Conservation (phyloP, 2,113 vertebrate genomes). For the Oreamnos americanus region DNA sequence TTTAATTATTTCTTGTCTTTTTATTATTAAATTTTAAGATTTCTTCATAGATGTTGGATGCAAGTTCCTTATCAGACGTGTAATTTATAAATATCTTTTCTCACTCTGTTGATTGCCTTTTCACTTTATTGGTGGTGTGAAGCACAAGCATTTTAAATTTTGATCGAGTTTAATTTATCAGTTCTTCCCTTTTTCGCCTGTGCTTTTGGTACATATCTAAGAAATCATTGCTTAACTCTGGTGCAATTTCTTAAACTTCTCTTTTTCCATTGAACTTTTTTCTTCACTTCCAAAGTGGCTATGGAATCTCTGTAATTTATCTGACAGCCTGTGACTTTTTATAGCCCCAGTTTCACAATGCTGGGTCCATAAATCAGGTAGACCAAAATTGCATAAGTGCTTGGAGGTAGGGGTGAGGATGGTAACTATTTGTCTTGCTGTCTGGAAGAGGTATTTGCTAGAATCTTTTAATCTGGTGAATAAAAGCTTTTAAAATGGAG, state of each 20-base stretch:
- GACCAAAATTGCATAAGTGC: background rate
- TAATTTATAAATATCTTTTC: background rate
- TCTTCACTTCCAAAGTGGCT: background rate
- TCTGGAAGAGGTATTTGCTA: background rate
- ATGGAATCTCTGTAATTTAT: background rate
- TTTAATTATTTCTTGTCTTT: conserved; percentile 2
- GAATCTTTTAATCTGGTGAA: conserved; percentile 4
- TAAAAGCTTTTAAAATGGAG: background rate
- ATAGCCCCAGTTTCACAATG: background rate
- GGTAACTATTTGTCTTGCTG: background rate
- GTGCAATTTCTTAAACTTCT: background rate
- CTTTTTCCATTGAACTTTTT: background rate
- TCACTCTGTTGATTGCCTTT: background rate
- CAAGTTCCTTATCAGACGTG: background rate
- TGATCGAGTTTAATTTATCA: background rate
- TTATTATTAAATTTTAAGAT: conserved; percentile 4
- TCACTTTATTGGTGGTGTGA: background rate
- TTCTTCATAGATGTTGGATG: background rate
- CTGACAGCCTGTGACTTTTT: background rate
- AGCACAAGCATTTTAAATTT: background rate
- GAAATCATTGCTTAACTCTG: background rate
- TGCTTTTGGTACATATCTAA: background rate
- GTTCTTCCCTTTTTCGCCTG: background rate
- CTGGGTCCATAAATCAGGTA: background rate
- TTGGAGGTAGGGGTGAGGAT: background rate